A percentile compares a stretch with the other conserved stretches of the same genome.
Conservation (phyloP, 2,797 vertebrate species). For the Pogonophryne albipinna region DNA sequence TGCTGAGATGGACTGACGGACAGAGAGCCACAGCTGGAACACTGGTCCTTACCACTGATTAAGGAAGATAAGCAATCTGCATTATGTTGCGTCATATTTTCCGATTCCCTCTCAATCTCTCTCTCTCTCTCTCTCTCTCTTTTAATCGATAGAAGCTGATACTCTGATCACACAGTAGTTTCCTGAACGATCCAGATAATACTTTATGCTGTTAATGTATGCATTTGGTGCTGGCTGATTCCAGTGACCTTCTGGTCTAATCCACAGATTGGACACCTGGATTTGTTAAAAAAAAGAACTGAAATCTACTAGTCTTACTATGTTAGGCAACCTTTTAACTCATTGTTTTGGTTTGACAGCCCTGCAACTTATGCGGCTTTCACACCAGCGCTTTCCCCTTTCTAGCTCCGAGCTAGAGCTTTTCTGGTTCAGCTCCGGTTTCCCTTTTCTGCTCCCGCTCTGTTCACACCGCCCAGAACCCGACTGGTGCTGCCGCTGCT, state of each 20-base stretch:
- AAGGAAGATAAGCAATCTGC: conserved; percentile 27
- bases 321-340: too few species aligned
- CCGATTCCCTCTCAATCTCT: not conserved
- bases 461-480: too few species aligned
- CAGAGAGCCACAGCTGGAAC: not conserved
- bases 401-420: too few species aligned
- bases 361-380: too few species aligned
- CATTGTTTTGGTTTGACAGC: too few species aligned
- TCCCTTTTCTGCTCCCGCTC: too few species aligned
- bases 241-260: not conserved
- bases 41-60: conserved; percentile 40
- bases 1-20: not conserved
- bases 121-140: too few species aligned
- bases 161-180: conserved; percentile 19
- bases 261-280: not conserved
- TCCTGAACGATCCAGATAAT: conserved; percentile 17
- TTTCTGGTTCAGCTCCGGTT: too few species aligned
- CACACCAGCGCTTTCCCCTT: too few species aligned
- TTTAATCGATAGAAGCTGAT: conserved; percentile 47
- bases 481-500: too few species aligned
- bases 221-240: not conserved
- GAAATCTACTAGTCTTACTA: too few species aligned
- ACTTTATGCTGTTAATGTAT: not conserved
- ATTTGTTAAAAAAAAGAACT: too few species aligned
- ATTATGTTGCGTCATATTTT: conserved; percentile 12